Percentiles rank a stretch among this genome's conserved stretches.
Evolutionary conservation across 2,113 vertebrate genomes (phyloP).

Genomic region (Rallus limicola): DNA sequence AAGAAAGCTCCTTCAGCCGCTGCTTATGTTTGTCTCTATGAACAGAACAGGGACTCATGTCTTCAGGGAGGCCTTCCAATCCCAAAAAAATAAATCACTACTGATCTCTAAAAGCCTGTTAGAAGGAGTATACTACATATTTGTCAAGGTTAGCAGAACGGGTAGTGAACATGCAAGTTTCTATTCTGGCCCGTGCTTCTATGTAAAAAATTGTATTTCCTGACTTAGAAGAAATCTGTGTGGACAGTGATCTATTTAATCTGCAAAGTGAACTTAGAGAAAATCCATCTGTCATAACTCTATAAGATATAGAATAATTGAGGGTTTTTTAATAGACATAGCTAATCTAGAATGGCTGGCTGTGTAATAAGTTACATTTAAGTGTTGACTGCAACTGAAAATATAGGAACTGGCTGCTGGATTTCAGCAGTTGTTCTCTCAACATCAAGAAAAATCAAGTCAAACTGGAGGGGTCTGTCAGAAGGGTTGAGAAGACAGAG

Average conservation of each 20-base stretch:
- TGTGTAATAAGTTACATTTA: not conserved
- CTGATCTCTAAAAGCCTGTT: not conserved
- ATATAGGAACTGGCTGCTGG: not conserved
- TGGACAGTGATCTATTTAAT: not conserved
- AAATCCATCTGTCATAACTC: not conserved
- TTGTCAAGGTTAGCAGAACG: not conserved
- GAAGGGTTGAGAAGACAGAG: not conserved
- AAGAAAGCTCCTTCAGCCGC: not conserved
- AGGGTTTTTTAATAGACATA: too few relatives aligned
- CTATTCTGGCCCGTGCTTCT: not conserved
- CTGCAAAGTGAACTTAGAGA: not conserved
- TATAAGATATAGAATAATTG: not conserved
- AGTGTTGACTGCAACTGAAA: not conserved
- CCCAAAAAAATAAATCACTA: not conserved
- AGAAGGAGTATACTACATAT: not conserved
- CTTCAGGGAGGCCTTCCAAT: not conserved
- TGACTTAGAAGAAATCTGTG: not conserved
- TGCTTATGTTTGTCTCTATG: not conserved
- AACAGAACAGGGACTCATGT: not conserved
- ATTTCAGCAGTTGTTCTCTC: not conserved
- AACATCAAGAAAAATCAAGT: not conserved
- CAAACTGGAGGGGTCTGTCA: not conserved
- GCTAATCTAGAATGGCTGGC: not conserved
- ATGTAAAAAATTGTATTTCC: not conserved
- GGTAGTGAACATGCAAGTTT: not conserved